Conservation (phyloP, 2,888 invertebrate genomes). For the Argynnis bischoffii region DNA sequence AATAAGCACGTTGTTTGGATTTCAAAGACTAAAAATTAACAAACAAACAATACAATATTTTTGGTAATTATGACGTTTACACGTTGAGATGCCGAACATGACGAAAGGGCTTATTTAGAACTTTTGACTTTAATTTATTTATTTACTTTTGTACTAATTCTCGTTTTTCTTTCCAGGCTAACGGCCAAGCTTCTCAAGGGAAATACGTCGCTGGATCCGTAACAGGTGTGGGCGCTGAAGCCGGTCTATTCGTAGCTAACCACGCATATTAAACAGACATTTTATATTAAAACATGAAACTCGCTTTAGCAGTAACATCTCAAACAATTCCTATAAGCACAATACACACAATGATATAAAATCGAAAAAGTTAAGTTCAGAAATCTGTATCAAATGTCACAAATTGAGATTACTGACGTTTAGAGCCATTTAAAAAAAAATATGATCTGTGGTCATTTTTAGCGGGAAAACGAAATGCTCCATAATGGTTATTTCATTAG, state of each 20-base stretch:
- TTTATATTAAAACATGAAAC: slow-evolving; percentile 11
- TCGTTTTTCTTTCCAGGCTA: slow-evolving; percentile 85
- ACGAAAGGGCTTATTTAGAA: neutral
- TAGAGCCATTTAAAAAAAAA: neutral
- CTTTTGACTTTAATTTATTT: too few species aligned
- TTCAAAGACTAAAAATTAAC: too few species aligned
- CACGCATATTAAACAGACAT: slow-evolving; percentile 92
- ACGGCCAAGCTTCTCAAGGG: slow-evolving; percentile 94
- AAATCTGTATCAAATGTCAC: slow-evolving; percentile 3
- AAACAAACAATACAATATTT: too few species aligned
- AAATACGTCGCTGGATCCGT: slow-evolving; percentile 95
- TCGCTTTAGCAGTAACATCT: slow-evolving; percentile 7
- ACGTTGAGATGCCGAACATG: too few species aligned
- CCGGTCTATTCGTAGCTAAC: slow-evolving; percentile 96
- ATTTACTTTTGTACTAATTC: neutral
- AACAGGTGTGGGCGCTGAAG: slow-evolving; percentile 91
- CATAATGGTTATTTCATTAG: neutral
- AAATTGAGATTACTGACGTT: neutral
- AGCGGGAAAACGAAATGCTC: neutral
- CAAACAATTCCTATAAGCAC: slow-evolving; percentile 14
- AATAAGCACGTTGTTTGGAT: too few species aligned
- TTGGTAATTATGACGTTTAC: too few species aligned
- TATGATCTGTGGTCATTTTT: slow-evolving; percentile 10
- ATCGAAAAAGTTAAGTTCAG: neutral
- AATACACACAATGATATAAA: slow-evolving; percentile 3